Evolutionary conservation across 1,140 invertebrate genomes (phyloP).

Genomic region (Microplitis mediator): DNA sequence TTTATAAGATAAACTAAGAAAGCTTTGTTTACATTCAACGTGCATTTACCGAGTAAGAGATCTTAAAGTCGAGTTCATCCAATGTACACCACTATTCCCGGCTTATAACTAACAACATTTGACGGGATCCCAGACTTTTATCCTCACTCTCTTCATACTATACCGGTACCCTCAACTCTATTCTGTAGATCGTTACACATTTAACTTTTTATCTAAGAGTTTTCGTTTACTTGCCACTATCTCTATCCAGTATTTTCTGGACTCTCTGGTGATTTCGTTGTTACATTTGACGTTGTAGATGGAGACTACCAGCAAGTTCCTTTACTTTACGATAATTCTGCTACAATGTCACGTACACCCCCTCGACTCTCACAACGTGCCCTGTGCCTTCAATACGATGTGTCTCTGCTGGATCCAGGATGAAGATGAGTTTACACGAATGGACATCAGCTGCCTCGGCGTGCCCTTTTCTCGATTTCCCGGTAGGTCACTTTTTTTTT

Average conservation of each 20-base stretch:
- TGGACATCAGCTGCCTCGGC: slow-evolving; percentile 70
- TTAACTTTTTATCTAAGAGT: neutral
- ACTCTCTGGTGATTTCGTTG: neutral
- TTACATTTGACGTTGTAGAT: slow-evolving; percentile 39
- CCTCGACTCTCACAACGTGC: slow-evolving; percentile 48
- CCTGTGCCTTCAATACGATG: slow-evolving; percentile 69
- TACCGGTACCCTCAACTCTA: neutral
- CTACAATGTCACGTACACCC: slow-evolving; percentile 38
- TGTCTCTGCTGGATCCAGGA: slow-evolving; percentile 68
- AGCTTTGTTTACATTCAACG: slow-evolving; percentile 20
- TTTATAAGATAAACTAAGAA: slow-evolving; percentile 25
- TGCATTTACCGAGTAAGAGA: neutral
- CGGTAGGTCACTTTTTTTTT: slow-evolving; percentile 51
- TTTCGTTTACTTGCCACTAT: neutral
- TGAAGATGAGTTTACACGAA: slow-evolving; percentile 63
- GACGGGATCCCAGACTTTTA: no score
- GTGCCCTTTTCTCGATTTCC: slow-evolving; percentile 69
- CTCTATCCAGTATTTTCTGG: neutral
- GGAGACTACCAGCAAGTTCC: slow-evolving; percentile 28
- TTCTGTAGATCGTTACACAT: neutral
- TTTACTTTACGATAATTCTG: slow-evolving; percentile 34
- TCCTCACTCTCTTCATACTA: neutral
- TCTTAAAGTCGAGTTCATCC: no score
- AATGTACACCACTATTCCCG: no score
- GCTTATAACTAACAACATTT: neutral